These are phyloP conservation scores for Bovichtus diacanthus DNA, from an alignment of 2,797 vertebrate genomes.

Conservation along the genomic window DNA sequence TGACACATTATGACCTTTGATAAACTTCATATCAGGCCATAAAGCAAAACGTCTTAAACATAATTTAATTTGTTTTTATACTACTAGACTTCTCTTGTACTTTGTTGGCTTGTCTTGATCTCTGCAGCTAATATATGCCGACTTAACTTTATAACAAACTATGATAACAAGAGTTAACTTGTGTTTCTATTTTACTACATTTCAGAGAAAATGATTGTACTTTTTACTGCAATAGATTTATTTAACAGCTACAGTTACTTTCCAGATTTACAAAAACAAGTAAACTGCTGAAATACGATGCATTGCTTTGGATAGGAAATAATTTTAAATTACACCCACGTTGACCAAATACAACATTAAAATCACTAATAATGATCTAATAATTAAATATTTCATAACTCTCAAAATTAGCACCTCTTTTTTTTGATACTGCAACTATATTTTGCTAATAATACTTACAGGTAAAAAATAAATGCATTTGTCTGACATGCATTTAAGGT, in stretches of 20 bases:
- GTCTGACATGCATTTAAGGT: not conserved
- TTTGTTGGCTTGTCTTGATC: too few species aligned
- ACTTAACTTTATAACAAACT: not conserved
- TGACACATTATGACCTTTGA: not conserved
- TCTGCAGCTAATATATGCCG: too few species aligned
- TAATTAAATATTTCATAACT: not conserved
- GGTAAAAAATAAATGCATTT: too few species aligned
- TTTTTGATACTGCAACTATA: not conserved
- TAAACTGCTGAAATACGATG: not conserved
- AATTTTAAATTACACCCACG: not conserved
- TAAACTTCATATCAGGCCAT: not conserved
- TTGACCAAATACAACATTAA: not conserved
- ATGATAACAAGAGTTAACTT: too few species aligned
- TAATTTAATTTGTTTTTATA: not conserved
- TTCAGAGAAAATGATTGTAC: not conserved
- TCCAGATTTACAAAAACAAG: not conserved
- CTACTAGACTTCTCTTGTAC: too few species aligned
- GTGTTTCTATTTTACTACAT: too few species aligned
- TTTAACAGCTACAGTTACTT: not conserved
- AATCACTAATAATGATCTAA: not conserved
- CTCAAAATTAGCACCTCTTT: not conserved
- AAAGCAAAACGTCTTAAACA: not conserved
- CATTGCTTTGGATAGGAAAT: not conserved
- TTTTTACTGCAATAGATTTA: too few species aligned
- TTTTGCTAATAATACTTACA: not conserved